Evolutionary conservation across 2,888 invertebrate genomes (phyloP).

Genomic region (Melitaea athalia): DNA sequence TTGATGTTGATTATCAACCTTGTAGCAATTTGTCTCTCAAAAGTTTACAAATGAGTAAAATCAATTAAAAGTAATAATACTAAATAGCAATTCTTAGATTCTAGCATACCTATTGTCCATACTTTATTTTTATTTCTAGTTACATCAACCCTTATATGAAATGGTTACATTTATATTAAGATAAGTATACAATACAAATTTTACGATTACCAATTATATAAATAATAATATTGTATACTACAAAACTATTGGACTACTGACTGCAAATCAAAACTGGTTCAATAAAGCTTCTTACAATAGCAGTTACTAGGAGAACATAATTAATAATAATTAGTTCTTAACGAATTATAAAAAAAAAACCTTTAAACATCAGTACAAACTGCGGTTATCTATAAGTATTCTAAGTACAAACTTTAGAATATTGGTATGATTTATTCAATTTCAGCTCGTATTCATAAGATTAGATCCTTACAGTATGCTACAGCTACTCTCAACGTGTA

Average conservation of each 20-base stretch:
- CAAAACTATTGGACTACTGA: not conserved
- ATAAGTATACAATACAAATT: constrained; percentile 25
- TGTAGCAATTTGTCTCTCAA: constrained; percentile 77
- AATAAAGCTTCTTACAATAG: not conserved
- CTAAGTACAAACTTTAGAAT: constrained; percentile 39
- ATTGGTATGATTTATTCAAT: constrained; percentile 41
- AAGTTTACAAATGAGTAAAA: constrained; percentile 73
- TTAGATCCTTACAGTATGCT: constrained; percentile 63
- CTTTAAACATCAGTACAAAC: not conserved
- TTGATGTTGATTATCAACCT: constrained; percentile 81
- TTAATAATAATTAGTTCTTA: not conserved
- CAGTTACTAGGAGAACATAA: no score
- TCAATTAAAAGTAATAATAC: constrained; percentile 39
- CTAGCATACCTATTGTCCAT: constrained; percentile 68
- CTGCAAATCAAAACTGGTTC: not conserved
- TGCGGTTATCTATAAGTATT: constrained; percentile 24
- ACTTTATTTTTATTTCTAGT: constrained; percentile 43
- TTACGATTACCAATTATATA: constrained; percentile 8
- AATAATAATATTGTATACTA: not conserved
- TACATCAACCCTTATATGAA: constrained; percentile 39
- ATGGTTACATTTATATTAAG: constrained; percentile 19
- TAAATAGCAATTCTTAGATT: constrained; percentile 43
- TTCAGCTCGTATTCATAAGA: constrained; percentile 81
- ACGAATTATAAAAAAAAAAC: not conserved
- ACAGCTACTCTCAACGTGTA: constrained; percentile 43